A percentile compares a stretch with the other conserved stretches of the same genome.
phyloP scores from a whole-genome alignment of 2,888 invertebrate species.

The Syrphus vitripennis region DNA sequence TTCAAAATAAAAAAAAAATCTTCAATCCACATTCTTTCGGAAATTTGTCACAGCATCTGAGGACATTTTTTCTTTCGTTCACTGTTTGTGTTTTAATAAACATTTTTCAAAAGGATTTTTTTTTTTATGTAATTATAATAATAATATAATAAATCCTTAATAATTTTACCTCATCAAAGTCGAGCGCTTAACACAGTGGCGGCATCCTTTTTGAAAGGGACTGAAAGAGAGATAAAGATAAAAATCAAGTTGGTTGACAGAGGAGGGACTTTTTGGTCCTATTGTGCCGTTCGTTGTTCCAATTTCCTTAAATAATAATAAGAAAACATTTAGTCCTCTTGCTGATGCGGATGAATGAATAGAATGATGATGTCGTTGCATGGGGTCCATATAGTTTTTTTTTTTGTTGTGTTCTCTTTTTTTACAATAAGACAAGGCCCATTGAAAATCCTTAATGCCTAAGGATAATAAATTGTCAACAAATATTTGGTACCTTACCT shows the following conservation, averaged over 20 bases:
- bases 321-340: slow-evolving; percentile 61
- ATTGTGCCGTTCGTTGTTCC: slow-evolving; percentile 49
- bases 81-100: not conserved
- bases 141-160: slow-evolving; percentile 81
- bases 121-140: slow-evolving; percentile 79
- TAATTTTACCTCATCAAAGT: slow-evolving; percentile 79
- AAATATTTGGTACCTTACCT: slow-evolving; percentile 39
- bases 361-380: slow-evolving; percentile 59
- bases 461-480: slow-evolving; percentile 72
- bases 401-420: too few species aligned
- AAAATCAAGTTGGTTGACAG: slow-evolving; percentile 64
- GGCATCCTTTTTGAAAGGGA: slow-evolving; percentile 41
- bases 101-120: slow-evolving; percentile 71
- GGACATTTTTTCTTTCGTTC: slow-evolving; percentile 11
- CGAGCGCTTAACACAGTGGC: slow-evolving; percentile 73
- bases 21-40: slow-evolving; percentile 10
- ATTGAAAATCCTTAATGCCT: slow-evolving; percentile 60
- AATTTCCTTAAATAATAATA: slow-evolving; percentile 36
- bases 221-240: slow-evolving; percentile 67
- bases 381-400: slow-evolving; percentile 22
- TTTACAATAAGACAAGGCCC: slow-evolving; percentile 26
- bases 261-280: slow-evolving; percentile 23
- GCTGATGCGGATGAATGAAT: slow-evolving; percentile 63
- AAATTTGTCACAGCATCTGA: slow-evolving; percentile 35
- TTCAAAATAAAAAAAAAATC: not conserved